Evolutionary conservation across 2,797 vertebrate genomes (phyloP).

Genomic region (Muscicapa striata): DNA sequence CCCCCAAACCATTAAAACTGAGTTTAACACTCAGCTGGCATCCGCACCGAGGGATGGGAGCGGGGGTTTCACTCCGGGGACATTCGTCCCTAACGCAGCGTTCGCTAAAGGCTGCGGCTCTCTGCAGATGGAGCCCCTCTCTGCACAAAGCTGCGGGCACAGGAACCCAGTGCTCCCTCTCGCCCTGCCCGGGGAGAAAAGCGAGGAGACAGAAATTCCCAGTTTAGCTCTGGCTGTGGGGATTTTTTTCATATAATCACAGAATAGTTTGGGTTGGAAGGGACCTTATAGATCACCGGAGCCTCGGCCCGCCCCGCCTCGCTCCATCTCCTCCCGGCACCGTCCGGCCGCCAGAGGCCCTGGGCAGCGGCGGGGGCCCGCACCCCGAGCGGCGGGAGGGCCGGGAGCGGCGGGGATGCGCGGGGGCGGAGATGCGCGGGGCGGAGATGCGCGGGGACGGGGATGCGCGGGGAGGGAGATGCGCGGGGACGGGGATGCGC

Average conservation of each 20-base stretch:
- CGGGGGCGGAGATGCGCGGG: too few species aligned
- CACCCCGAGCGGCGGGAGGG: too few species aligned
- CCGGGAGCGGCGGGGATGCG: background rate
- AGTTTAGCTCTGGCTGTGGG: background rate
- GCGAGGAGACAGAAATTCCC: fast-evolving
- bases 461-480: too few species aligned
- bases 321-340: too few species aligned
- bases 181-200: background rate
- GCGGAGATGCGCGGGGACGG: too few species aligned
- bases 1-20: background rate
- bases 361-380: background rate
- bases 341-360: too few species aligned
- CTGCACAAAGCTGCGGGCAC: background rate
- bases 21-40: background rate
- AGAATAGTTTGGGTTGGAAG: background rate
- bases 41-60: background rate
- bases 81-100: fast-evolving
- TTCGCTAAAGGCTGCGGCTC: too few species aligned
- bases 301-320: background rate
- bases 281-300: background rate
- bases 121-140: background rate
- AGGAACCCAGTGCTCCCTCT: background rate
- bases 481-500: too few species aligned
- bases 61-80: background rate
- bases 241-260: background rate